Base-by-base conservation (phyloP, 2,888 invertebrate genomes). In the Yponomeuta malinellus region DNA sequence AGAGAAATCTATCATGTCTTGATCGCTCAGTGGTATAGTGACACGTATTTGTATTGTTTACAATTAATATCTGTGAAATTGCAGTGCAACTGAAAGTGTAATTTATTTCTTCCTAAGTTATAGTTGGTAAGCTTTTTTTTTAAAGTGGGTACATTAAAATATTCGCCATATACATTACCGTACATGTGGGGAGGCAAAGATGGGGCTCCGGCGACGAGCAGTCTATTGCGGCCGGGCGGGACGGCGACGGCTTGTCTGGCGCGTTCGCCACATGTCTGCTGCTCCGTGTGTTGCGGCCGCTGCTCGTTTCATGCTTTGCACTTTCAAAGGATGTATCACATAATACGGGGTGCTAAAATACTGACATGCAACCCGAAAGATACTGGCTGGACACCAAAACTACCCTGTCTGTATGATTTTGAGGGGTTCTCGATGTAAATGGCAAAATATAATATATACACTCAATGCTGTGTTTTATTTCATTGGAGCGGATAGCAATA, bases 171-270 rank as follows among this genome's bases (percentile, higher is more conserved):
- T 15, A 4, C 52, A 12, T 4, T 15, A 59, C 15, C 3, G 52
- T 23, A n/a, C 10, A 23, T 10, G 64, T 64, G 64, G 29, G 29
- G 43, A 43, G 67, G n/a, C 15, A 43, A 4, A n/a, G 37, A 15
- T 37, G 29, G 59, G n/a, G 73, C 73, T 73, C 74, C 74, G 78
- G 79, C 79, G 79, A 72, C 79, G 75, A 74, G 75, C 80, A 74
- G 78, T 78, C 80, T 80, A 75, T 75, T 74, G 73, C 68, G 43
- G 63, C 68, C 9, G 65, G 48, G 63, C 31, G 12, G 10, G 29
- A 29, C 48, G 69, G 69, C 69, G 69, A 69, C 69, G 23, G 10
- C 4, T 69, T 52, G 69, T 69, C 69, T 69, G 69, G 52, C n/a
- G 67, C n/a, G 31, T 43, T 12, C 67, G 69, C 69, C 69, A 69